Percentiles rank a stretch among this genome's conserved stretches.
These are phyloP conservation scores for Dipodomys merriami DNA, from an alignment of 2,113 vertebrate species.

Conservation along the genomic window DNA sequence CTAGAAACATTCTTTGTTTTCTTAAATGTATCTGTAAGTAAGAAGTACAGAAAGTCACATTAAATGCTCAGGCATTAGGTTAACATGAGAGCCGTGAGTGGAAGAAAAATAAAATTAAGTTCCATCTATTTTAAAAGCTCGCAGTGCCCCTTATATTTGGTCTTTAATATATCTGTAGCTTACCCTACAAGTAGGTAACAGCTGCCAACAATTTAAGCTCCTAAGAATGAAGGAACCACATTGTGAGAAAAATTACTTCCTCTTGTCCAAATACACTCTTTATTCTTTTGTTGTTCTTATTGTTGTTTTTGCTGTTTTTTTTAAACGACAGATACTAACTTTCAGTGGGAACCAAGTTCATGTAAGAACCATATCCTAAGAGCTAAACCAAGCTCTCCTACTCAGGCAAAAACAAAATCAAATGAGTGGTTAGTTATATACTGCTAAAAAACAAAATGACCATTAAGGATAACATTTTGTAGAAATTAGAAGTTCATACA, in stretches of 20 bases:
- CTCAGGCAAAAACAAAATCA: not conserved
- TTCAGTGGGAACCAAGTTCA: constrained; percentile 11
- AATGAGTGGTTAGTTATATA: not conserved
- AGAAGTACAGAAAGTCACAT: constrained; percentile 22
- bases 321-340: not conserved
- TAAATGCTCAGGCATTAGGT: not conserved
- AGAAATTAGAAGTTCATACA: not conserved
- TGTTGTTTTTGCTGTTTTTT: not conserved
- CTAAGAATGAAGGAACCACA: constrained; percentile 27
- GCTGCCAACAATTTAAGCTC: not conserved
- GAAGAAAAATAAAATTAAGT: constrained; percentile 36
- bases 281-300: no score
- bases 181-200: constrained; percentile 5
- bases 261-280: not conserved
- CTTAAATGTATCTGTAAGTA: not conserved
- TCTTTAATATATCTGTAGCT: not conserved
- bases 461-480: constrained; percentile 18
- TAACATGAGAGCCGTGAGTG: not conserved
- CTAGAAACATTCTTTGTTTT: not conserved
- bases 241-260: constrained; percentile 14
- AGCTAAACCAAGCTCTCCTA: constrained; percentile 31
- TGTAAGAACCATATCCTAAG: not conserved
- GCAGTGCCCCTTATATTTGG: not conserved
- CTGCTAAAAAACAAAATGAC: not conserved
- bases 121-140: constrained; percentile 16